Evolutionary conservation across 2,797 vertebrate genomes (phyloP), one percentile per base, ranked within the genome.

Genomic region (Sebastes elongatus): DNA sequence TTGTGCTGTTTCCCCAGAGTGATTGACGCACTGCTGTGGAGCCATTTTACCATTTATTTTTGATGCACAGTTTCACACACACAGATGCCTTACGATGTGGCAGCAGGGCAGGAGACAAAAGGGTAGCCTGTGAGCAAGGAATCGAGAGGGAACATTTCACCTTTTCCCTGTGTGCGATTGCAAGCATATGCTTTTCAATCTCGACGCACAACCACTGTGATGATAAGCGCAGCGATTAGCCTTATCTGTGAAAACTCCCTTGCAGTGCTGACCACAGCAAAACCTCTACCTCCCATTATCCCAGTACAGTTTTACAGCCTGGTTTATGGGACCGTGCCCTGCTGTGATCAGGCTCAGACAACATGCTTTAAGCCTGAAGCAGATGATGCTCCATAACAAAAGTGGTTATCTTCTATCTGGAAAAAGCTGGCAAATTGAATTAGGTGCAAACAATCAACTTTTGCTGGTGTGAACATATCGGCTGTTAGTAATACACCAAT

Each of bases 211-310:
- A 88, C 76, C 20, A n/a, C 88, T 85, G 84, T 77, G 85, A 82
- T 85, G 92, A 93, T 94, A 94, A 94, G 91, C 69, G 4, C 81
- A 73, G 81, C 3, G 90, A 94, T 94, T 94, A 91, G 82, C 85
- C 88, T 93, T 93, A 94, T 94, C 92, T 89, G 78, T 86, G 74
- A 93, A 91, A 93, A 90, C 87, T 90, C 89, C 71, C 89, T 87
- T 10, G 28, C 84, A 84, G 57, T 89, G 92, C 92, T 94, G 92
- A 94, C 91, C 89, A 78, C 90, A 93, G 92, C 91, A 94, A 84
- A 94, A 93, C 76, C 87, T 78, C 83, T 66, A 68, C 81, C 82
- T 88, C 82, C 84, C 80, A 86, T 89, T 87, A 86, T 90, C 85
- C 88, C 84, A 86, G 81, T 90, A 76, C 78, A 85, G 81, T 91